Evolutionary conservation across 2,888 invertebrate genomes (phyloP).

Genomic region (Tetranychus piercei): DNA sequence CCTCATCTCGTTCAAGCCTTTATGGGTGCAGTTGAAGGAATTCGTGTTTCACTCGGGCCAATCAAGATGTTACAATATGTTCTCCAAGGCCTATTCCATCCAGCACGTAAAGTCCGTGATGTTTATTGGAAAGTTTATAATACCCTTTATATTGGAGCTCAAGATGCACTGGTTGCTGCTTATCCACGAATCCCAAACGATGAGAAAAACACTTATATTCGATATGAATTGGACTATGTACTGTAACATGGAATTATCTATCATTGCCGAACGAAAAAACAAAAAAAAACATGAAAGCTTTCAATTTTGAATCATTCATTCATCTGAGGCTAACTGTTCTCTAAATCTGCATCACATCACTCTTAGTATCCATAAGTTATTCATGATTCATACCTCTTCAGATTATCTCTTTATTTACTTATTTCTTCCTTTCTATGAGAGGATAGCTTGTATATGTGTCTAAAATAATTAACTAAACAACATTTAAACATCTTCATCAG

Average conservation of each 20-base stretch:
- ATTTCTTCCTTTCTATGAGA: no score
- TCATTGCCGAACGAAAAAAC: neutral
- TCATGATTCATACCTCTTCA: no score
- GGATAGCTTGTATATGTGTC: no score
- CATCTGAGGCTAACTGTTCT: no score
- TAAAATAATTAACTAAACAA: no score
- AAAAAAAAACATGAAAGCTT: neutral
- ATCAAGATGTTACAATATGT: conserved; percentile 90
- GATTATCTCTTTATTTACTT: no score
- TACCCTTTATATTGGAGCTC: conserved; percentile 93
- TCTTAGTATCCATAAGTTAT: no score
- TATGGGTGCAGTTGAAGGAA: conserved; percentile 94
- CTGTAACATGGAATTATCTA: conserved; percentile 39
- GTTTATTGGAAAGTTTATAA: conserved; percentile 99
- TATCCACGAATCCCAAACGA: conserved; percentile 93
- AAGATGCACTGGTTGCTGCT: conserved; percentile 88
- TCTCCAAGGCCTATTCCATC: conserved; percentile 93
- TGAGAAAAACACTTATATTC: conserved; percentile 66
- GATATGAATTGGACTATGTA: conserved; percentile 83
- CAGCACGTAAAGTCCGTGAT: conserved; percentile 93
- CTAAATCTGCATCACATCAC: no score
- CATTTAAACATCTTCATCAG: no score
- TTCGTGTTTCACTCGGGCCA: conserved; percentile 87
- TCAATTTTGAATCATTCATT: no score
- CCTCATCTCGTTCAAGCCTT: conserved; percentile 99